Evolutionary conservation across 2,888 invertebrate species (phyloP).

Genomic region (Creontiades dilutus): DNA sequence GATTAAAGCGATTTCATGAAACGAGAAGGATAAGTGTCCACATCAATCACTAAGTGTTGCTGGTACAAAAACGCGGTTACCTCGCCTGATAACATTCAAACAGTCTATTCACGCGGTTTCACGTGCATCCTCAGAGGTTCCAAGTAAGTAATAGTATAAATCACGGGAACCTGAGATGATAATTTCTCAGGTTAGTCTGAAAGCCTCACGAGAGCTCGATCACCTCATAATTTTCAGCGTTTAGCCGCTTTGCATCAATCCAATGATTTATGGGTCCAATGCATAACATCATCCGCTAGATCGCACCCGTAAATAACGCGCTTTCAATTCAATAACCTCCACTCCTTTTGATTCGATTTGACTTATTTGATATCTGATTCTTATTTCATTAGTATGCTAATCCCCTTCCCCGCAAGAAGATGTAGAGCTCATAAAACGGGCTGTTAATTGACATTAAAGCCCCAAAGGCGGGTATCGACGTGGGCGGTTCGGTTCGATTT

Average conservation of each 20-base stretch:
- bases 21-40: no score
- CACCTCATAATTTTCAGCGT: constrained; percentile 20
- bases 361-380: constrained; percentile 59
- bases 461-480: neutral
- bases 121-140: no score
- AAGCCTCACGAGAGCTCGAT: neutral
- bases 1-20: no score
- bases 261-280: constrained; percentile 38
- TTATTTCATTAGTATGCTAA: constrained; percentile 66
- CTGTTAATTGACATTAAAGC: constrained; percentile 43
- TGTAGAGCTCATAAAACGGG: constrained; percentile 41
- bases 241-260: constrained; percentile 23
- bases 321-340: constrained; percentile 64
- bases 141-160: no score
- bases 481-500: constrained; percentile 10
- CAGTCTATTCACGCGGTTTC: no score
- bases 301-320: constrained; percentile 33
- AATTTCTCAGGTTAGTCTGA: neutral
- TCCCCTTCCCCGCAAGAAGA: neutral
- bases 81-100: no score
- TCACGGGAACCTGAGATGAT: no score
- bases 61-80: no score
- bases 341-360: constrained; percentile 58
- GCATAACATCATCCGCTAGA: constrained; percentile 18
- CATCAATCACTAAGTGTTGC: no score